phyloP scores from a whole-genome alignment of 2,113 vertebrate species.

The Podarcis raffonei region DNA sequence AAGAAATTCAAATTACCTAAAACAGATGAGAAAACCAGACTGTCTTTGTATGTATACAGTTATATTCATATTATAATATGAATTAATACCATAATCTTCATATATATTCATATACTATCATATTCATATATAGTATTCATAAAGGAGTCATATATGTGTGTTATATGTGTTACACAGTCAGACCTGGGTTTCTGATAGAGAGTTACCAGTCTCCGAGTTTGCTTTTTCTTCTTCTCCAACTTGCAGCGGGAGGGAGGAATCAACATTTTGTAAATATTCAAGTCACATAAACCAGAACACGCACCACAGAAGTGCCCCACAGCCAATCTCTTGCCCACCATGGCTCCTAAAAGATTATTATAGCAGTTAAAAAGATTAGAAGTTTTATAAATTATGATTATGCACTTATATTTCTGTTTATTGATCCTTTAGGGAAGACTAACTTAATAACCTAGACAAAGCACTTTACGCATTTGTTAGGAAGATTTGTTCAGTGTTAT shows the following conservation, averaged over 20 bases:
- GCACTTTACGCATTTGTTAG: slow-evolving; percentile 36
- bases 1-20: not conserved
- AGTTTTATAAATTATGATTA: slow-evolving; percentile 60
- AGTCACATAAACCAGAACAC: slow-evolving; percentile 1
- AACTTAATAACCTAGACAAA: slow-evolving; percentile 60
- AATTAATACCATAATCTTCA: not conserved
- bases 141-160: not conserved
- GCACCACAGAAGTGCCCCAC: not conserved
- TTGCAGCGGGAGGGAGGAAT: not conserved
- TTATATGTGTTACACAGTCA: not conserved
- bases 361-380: slow-evolving; percentile 53
- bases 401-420: slow-evolving; percentile 56
- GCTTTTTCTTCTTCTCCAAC: not conserved
- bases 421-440: slow-evolving; percentile 51
- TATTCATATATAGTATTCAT: no score
- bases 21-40: not conserved
- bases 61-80: not conserved
- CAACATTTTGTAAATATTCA: not conserved
- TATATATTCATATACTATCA: no score
- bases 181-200: not conserved
- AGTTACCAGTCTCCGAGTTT: not conserved
- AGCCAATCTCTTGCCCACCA: slow-evolving; percentile 3
- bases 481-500: slow-evolving; percentile 53
- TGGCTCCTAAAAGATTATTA: slow-evolving; percentile 51
- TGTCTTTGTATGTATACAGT: not conserved